Conservation (phyloP, 2,888 invertebrate species). For the Limnephilus auricula region DNA sequence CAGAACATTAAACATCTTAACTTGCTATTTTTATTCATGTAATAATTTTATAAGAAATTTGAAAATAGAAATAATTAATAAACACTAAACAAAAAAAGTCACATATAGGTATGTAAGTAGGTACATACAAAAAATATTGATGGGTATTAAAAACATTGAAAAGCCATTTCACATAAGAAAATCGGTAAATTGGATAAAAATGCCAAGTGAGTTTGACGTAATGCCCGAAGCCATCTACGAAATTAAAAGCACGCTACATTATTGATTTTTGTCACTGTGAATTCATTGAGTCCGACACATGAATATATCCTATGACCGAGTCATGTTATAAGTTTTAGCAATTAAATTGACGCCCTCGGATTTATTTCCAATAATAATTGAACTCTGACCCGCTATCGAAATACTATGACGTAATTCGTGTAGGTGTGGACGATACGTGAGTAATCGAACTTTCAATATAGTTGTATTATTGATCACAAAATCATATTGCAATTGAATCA, state of each 20-base stretch:
- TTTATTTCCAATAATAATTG: neutral
- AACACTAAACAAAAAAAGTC: too few species aligned
- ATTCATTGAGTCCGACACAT: neutral
- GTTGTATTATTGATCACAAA: neutral
- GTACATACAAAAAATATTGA: too few species aligned
- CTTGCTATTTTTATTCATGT: too few species aligned
- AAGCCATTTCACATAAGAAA: neutral
- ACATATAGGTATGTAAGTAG: too few species aligned
- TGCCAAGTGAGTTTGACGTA: neutral
- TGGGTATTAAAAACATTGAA: neutral
- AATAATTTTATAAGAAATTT: too few species aligned
- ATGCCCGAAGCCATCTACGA: neutral
- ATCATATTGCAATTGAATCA: neutral
- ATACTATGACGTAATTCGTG: neutral
- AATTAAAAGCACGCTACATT: constrained; percentile 2
- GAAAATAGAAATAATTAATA: too few species aligned
- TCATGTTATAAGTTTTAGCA: neutral
- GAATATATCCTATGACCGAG: neutral
- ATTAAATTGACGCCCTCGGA: neutral
- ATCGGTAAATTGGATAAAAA: neutral
- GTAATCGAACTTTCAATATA: neutral
- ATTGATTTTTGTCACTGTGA: neutral
- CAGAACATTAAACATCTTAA: too few species aligned
- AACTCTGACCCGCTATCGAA: neutral
- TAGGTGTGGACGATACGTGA: neutral